These are phyloP conservation scores for Montipora foliosa DNA, from an alignment of 64 coral and sea anemone species.

Conservation along the genomic window DNA sequence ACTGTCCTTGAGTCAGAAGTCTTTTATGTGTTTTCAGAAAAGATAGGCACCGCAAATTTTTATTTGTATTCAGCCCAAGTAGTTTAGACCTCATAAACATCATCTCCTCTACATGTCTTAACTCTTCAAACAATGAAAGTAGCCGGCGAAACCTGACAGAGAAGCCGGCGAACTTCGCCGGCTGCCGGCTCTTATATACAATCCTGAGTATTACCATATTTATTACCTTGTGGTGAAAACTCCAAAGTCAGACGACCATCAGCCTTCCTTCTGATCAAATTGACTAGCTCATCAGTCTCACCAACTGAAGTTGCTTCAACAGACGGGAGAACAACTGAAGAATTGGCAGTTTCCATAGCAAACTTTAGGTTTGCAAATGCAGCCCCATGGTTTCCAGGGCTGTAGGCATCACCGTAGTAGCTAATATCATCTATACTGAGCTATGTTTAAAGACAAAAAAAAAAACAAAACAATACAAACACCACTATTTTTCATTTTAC, in stretches of 20 bases:
- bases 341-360: conserved; percentile 80
- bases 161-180: no score
- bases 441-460: conserved; percentile 39
- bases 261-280: conserved; percentile 26
- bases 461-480: not conserved
- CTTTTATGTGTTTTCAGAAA: no score
- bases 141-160: no score
- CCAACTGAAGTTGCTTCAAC: conserved; percentile 28
- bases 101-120: no score
- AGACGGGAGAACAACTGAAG: conserved; percentile 62
- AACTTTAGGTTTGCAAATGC: conserved; percentile 46
- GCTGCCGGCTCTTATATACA: no score
- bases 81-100: no score
- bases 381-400: conserved; percentile 39
- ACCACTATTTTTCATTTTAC: no score
- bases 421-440: conserved; percentile 89
- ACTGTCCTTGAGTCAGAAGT: no score
- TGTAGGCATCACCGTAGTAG: conserved; percentile 83
- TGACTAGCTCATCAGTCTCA: conserved; percentile 6
- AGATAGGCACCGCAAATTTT: no score
- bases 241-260: conserved; percentile 47
- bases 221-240: conserved; percentile 14
- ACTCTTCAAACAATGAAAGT: no score
- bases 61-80: no score
- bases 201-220: not conserved